Base-by-base conservation (phyloP, 2,113 vertebrate genomes). In the Anolis carolinensis region DNA sequence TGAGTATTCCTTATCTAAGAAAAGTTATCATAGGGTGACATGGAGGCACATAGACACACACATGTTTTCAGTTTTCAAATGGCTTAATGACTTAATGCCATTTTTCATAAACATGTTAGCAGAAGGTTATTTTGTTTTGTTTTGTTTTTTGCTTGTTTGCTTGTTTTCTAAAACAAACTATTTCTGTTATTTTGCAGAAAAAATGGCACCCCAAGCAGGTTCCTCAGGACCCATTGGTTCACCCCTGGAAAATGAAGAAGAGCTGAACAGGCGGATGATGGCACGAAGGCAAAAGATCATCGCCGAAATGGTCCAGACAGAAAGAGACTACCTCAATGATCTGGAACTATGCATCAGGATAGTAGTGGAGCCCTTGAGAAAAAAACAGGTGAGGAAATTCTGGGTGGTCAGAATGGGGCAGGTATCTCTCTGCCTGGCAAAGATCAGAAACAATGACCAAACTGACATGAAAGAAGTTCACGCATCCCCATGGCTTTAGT, bases 261-360 rank as follows among this genome's bases (percentile, higher is more conserved):
- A 94, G 13, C 80, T 97, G 30, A 95, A 92, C 13, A 91, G 36
- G 4, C 93, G 94, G 80, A 97, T 98, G 96, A 98, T 99, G 98
- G 96, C 91, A 68, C 98, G 94, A 88, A 97, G 99, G 86, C 95
- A 92, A 7, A 99, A 98, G 92, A 97, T 99, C 93, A 98, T 99
- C 0, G 82, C 96, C 87, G 99, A 99, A 90, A 97, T 99, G 34
- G 86, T 98, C 65, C 98, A 98, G 95, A 99, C 99, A 0, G 99
- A 99, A 87, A 97, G 93, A 82, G 98, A 98, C 91, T 99, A 96
- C 83, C 95, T 98, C 90, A 97, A 90, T 0, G 97, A 98, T 75
- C 90, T 99, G 94, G 97, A 98, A 89, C 96, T 99, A 87, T 99
- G 98, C 86, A 95, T 99, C 89, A 96, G 89, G 90, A 97, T 98